These are phyloP conservation scores for Pterobdella sp. DNA, from an alignment of 2,888 invertebrate genomes.

Conservation along the genomic window DNA sequence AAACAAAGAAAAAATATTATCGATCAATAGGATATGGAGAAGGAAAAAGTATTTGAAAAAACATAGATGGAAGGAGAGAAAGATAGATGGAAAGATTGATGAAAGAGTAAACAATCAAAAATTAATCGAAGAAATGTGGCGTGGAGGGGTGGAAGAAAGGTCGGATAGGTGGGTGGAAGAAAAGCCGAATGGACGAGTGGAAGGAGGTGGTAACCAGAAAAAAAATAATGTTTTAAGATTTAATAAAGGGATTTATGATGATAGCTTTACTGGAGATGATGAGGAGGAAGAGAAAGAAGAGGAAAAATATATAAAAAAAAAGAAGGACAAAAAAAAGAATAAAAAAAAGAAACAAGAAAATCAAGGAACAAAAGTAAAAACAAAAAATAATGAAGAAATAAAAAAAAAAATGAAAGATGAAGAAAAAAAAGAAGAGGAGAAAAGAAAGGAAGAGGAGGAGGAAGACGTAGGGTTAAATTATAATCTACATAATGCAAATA, in stretches of 20 bases:
- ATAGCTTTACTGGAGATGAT: background rate
- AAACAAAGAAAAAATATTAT: too few species aligned
- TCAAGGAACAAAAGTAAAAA: background rate
- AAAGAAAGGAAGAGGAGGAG: background rate
- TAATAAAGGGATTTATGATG: background rate
- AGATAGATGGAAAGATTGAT: background rate
- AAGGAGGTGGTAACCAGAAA: background rate
- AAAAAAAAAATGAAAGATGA: background rate
- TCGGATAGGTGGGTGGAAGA: background rate
- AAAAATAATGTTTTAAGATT: background rate
- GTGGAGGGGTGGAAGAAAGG: background rate
- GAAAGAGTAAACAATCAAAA: background rate
- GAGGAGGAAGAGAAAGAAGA: background rate
- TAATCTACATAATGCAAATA: background rate
- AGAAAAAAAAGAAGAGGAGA: background rate
- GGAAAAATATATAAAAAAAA: background rate
- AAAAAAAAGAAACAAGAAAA: slow-evolving; percentile 3
- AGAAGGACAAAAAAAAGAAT: background rate
- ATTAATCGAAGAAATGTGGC: background rate
- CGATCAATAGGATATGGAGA: too few species aligned
- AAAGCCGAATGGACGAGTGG: background rate
- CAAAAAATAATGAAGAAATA: background rate
- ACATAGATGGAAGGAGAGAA: background rate
- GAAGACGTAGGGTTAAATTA: background rate
- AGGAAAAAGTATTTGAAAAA: background rate